Base-by-base conservation (phyloP, 1,140 invertebrate species). In the Rhagoletis pomonella region DNA sequence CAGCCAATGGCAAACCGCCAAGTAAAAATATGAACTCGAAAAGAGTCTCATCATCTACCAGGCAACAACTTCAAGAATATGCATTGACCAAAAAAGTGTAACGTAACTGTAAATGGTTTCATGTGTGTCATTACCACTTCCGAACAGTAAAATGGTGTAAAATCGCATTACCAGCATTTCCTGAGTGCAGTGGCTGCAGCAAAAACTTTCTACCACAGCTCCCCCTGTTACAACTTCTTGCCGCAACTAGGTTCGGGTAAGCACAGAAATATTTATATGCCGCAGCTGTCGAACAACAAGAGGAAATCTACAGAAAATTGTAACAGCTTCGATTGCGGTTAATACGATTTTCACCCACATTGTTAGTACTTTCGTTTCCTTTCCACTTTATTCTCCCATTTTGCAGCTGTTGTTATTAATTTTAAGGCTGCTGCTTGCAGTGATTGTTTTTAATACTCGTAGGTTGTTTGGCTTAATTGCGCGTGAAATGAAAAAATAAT, bases 401-500 rank as follows among this genome's bases (percentile, higher is more conserved):
- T 44, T 42, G 39, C 67, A 73, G 14, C 42, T 73, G 39, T 73
- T 73, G 42, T 1, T 14, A 3, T 73, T 73, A 47, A 47, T 73
- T 73, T 73, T 73, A 17, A 6, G 42, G 9, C 29, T 44, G 29
- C 44, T 73, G 67, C 39, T 44, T 3, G 39, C 67, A 17, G 39
- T 73, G 42, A 17, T 44, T 47, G 67, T 47, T 73, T 29, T 73
- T 73, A 73, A 29, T 29, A 29, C 29, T 29, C 29, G 39, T 73
- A 17, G 44, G 42, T 73, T 14, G 17, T 73, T 73, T 73, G 42
- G 39, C 17, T 73, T 73, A 73, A 73, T 73, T 73, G 39, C 44
- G 67, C 67, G 42, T 73, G 67, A 73, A 73, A 73, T 73, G 10
- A 73, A 73, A 73, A 42, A 73, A n/a, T 62, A 55, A 55, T 55